Base-by-base conservation (phyloP, 2,888 invertebrate genomes). In the Zygogramma bicolorata region DNA sequence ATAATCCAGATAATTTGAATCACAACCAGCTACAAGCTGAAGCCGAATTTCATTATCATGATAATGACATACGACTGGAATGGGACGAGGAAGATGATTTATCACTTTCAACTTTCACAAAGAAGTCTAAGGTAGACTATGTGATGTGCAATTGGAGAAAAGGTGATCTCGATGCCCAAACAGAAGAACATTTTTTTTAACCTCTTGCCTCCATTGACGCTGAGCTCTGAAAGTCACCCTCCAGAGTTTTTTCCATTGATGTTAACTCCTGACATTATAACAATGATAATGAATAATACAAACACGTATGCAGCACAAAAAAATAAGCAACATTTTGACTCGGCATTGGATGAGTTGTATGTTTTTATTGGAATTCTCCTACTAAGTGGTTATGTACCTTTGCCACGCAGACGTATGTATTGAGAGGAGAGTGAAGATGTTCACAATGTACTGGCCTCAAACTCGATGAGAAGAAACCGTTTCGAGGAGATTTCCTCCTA, bases 401-500 rank as follows among this genome's bases (percentile, higher is more conserved):
- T 42, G n/a, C 18, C 18, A 15, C 18, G 40, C 22, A 22, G 65
- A 57, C 38, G 65, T 10, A 65, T 53, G 57, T 65, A 25, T 38
- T 18, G 38, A 38, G 25, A 57, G 57, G 22, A 53, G 5, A 53
- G 57, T 25, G 65, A 65, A 13, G 57, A 65, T 38, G 65, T 65
- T 25, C 65, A 65, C 29, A 65, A 65, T 34, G 20, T 31, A 8
- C 38, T 65, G 7, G 57, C 57, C 15, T 49, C 10, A 0, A 49
- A 34, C 10, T 42, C n/a, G 5, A 42, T 42, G 42, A 1, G 42
- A n/a, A 13, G 42, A 42, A 42, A 42, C 3, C 13, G 42, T n/a
- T 42, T 42, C 42, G 42, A 42, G 71, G 42, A 72, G 72, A 59
- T 73, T 63, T 38, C 49, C 49, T 34, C 38, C 46, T 38, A n/a